Percentiles rank a stretch among this genome's conserved stretches.
phyloP scores from a whole-genome alignment of 1,140 invertebrate genomes.

The Drosophila nigrodunni region DNA sequence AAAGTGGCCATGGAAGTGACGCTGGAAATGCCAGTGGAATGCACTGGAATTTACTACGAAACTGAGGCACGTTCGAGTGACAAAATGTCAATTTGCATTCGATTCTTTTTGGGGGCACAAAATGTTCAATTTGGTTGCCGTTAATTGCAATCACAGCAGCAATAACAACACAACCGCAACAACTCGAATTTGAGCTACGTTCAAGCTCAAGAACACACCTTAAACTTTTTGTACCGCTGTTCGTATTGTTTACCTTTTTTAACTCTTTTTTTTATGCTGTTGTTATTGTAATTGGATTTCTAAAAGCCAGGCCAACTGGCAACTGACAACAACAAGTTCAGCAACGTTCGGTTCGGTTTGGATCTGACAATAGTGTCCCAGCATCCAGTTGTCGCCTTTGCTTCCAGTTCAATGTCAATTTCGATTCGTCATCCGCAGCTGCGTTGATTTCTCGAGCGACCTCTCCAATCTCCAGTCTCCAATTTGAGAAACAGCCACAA shows the following conservation, averaged over 20 bases:
- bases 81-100: conserved; percentile 82
- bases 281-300: conserved; percentile 57
- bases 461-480: conserved; percentile 43
- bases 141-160: conserved; percentile 68
- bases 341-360: not conserved
- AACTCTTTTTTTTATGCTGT: conserved; percentile 3
- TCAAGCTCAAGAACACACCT: conserved; percentile 84
- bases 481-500: not conserved
- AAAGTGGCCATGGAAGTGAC: conserved; percentile 29
- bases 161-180: conserved; percentile 24
- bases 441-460: conserved; percentile 79
- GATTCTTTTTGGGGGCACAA: conserved; percentile 54
- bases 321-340: conserved; percentile 64
- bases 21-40: conserved; percentile 43
- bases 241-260: conserved; percentile 36
- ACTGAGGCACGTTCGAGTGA: conserved; percentile 73
- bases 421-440: conserved; percentile 84
- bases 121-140: conserved; percentile 62
- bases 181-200: conserved; percentile 39
- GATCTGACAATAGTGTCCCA: conserved; percentile 39
- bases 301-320: conserved; percentile 52
- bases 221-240: conserved; percentile 64
- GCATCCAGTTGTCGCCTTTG: conserved; percentile 45
- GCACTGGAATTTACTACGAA: conserved; percentile 20
- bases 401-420: conserved; percentile 83